Base-by-base conservation (phyloP, 2,113 vertebrate species). In the Sphaerodactylus townsendi region DNA sequence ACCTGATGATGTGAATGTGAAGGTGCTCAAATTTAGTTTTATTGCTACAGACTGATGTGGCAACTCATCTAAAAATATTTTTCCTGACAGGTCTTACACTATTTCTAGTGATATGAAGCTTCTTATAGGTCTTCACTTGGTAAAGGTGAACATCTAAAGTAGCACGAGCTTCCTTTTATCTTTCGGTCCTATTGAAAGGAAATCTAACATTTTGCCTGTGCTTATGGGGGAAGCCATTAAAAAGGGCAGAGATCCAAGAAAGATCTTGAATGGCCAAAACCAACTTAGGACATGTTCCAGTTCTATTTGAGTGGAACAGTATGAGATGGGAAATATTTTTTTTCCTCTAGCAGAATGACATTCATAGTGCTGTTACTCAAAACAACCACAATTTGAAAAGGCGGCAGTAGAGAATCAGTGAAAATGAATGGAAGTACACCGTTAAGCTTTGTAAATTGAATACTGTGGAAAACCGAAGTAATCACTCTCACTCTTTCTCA, bases 361-460 rank as follows among this genome's bases (percentile, higher is more conserved):
- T 66, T 77, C 66, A 69, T 56, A 44, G 76, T 77, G 69, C 65
- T 89, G 84, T 86, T 82, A 85, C 87, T 4, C 30, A 85, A 85
- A 88, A 81, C n/a, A 82, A 15, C 0, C 62, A 85, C 71, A 66
- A 77, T 66, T 79, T 86, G 2, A 0, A 87, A 89, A 85, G 72
- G 86, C 78, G 46, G 82, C 74, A 83, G 79, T 70, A 86, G 85
- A 72, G 84, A 92, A 90, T 90, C 86, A 85, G 71, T 87, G 64
- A 87, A 92, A 91, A 92, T 77, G 39, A 91, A 91, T 74, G 64
- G 70, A 86, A 90, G 87, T n/a, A 37, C 77, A 56, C 56, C 59
- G 14, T 66, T 74, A 41, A 44, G 0, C 81, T 78, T 35, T 84
- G 77, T 79, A 69, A 84, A 79, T 46, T 84, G 88, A 85, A 79